Evolutionary conservation across 2,113 vertebrate species (phyloP), one percentile per base, ranked within the genome.

Genomic region (Grus americana): DNA sequence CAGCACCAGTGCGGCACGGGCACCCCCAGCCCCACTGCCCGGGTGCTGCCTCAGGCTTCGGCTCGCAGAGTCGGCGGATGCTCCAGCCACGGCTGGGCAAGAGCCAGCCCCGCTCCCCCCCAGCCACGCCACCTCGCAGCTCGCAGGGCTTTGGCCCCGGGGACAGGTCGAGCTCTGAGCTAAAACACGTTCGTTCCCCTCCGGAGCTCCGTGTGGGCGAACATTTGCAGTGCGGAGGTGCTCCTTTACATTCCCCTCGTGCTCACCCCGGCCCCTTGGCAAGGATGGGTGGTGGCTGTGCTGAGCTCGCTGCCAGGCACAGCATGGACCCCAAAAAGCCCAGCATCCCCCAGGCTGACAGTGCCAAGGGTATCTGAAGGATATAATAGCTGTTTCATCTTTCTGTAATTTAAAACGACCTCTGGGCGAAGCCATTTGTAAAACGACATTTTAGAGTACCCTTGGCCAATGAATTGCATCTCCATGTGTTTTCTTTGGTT

Each of bases 1-100:
- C 30, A 11, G 36, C 3, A 2, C 10, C 2, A 1, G 76, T 8
- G 1, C 2, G 5, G 44, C 19, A 42, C 1, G 7, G 38, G 40
- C 46, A 84, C 12, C 22, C 36, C n/a, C 47, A 50, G 10, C 15
- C 52, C 32, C 3, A 0, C 50, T 29, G 26, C 55, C 15, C 0
- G 0, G 23, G 24, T 40, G 54, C 68, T 76, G 49, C 47, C 54
- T 32, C 2, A 1, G 44, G 24, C 49, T 78, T 23, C 3, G 5
- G 61, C 50, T 57, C 2, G 1, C 65, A 50, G 34, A 23, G 12
- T 8, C 4, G 3, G 55, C 29, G 70, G 61, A 4, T 4, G 2
- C 29, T 18, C 6, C 36, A 12, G 57, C 0, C 57, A 55, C 24
- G 15, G 12, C 46, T 63, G 72, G 49, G 62, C 23, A 34, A 46